A percentile compares a stretch with the other conserved stretches of the same genome.
Conservation (phyloP, 2,888 invertebrate species). For the Lottia gigantea region DNA sequence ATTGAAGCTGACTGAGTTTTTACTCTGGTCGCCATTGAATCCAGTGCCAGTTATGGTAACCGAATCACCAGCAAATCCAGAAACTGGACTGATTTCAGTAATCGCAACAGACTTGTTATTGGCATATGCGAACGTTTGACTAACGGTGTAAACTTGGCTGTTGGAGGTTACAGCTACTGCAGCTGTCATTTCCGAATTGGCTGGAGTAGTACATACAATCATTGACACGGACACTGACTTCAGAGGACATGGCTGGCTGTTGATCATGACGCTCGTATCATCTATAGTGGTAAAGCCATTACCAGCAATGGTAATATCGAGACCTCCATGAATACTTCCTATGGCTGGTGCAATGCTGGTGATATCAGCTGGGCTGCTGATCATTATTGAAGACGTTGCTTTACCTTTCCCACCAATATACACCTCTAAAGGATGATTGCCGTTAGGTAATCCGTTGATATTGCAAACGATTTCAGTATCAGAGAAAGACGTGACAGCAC, state of each 20-base stretch:
- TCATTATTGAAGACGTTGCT: not conserved
- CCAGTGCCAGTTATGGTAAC: constrained; percentile 52
- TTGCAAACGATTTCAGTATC: constrained; percentile 21
- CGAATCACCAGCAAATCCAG: constrained; percentile 19
- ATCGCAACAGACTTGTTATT: constrained; percentile 34
- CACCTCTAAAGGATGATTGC: constrained; percentile 18
- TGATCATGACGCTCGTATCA: constrained; percentile 34
- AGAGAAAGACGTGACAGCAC: constrained; percentile 16
- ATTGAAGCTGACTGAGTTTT: constrained; percentile 49
- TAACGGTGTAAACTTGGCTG: constrained; percentile 27
- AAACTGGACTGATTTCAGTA: constrained; percentile 32
- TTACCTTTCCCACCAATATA: constrained; percentile 16
- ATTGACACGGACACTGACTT: constrained; percentile 25
- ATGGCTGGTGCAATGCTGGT: not conserved
- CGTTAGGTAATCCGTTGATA: constrained; percentile 19
- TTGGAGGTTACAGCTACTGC: constrained; percentile 39
- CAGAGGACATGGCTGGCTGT: constrained; percentile 34
- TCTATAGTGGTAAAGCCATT: constrained; percentile 41
- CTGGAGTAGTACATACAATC: constrained; percentile 37
- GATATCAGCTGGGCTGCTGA: constrained; percentile 10
- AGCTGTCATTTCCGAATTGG: constrained; percentile 35
- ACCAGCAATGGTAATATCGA: constrained; percentile 32
- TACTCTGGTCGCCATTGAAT: constrained; percentile 37
- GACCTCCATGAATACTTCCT: not conserved
- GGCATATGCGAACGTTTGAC: constrained; percentile 32